Base-by-base conservation (phyloP, 2,113 vertebrate genomes). In the Engraulis encrasicolus region DNA sequence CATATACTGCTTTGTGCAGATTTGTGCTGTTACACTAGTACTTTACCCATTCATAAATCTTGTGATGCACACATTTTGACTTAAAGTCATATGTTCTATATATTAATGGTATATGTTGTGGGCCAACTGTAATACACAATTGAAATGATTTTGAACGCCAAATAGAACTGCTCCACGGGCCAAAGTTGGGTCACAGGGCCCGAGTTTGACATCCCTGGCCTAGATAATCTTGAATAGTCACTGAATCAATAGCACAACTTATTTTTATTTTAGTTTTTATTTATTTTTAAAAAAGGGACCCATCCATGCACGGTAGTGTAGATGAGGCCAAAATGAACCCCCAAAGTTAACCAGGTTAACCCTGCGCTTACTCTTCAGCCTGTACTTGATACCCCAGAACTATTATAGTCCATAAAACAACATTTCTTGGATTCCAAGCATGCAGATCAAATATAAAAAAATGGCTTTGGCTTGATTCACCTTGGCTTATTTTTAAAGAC, bases 371-470 rank as follows among this genome's bases (percentile, higher is more conserved):
- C 31, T 74, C 66, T 87, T 71, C 66, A 74, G 66, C 27, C 88
- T 90, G 79, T 84, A 78, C 71, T 85, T 50, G 87, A 71, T 78
- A 88, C 82, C 81, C 86, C 85, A 85, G 92, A 94, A 94, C 96
- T 96, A 95, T 89, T 94, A 93, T 95, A 95, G 95, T 95, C 94
- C 90, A 92, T 86, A 74, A 74, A 1, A 89, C 38, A n/a, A 61
- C 83, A 74, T 90, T 89, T 92, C 95, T 96, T 96, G 95, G 95
- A 96, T 96, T 95, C 95, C 94, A 96, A 96, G 95, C 85, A 89
- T 79, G 83, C 85, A 74, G 52, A 66, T 27, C 50, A 88, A 88
- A 88, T 87, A 74, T 3, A 74, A 34, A 74, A 17, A 18, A 54
- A 18, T 5, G 17, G 0, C 6, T 74, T 74, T 31, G 78, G 83